A percentile compares a stretch with the other conserved stretches of the same genome.
These are phyloP conservation scores for Agrilus mali DNA, from an alignment of 2,888 invertebrate genomes.

Conservation along the genomic window DNA sequence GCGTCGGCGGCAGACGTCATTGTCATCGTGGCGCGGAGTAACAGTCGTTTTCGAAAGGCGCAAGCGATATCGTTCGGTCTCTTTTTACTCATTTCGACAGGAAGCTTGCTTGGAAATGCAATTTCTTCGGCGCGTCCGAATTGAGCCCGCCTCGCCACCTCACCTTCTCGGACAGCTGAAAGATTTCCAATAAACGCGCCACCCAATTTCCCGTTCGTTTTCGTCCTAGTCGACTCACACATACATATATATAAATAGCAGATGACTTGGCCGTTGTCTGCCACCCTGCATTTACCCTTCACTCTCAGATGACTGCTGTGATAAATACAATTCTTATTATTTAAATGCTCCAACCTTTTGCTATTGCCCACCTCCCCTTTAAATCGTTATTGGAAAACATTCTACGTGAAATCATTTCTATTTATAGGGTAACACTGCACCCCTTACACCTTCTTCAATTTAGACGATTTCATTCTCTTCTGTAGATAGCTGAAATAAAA, in stretches of 20 bases:
- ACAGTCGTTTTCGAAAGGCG: background rate
- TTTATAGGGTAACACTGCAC: too few relatives aligned
- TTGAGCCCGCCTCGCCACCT: conserved; percentile 24
- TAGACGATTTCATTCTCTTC: too few relatives aligned
- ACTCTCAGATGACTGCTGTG: conserved; percentile 29
- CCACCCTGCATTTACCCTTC: conserved; percentile 28
- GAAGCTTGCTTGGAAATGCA: conserved; percentile 23
- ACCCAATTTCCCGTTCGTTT: conserved; percentile 30
- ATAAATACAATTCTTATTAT: conserved; percentile 26
- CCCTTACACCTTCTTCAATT: too few relatives aligned
- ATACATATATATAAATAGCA: too few relatives aligned
- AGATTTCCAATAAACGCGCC: conserved; percentile 37
- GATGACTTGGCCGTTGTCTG: conserved; percentile 22
- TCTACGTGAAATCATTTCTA: too few relatives aligned
- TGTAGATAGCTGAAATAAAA: too few relatives aligned
- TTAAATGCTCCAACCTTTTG: conserved; percentile 8
- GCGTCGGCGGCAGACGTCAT: background rate
- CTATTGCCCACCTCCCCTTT: too few relatives aligned
- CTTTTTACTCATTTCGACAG: conserved; percentile 19
- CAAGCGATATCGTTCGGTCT: conserved; percentile 6
- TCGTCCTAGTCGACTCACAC: too few relatives aligned
- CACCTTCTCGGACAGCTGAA: conserved; percentile 33
- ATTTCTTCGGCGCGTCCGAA: conserved; percentile 24
- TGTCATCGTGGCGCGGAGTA: background rate
- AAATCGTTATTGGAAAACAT: too few relatives aligned